Base-by-base conservation (phyloP, 2,888 invertebrate genomes). In the Drosophila fungiperda region DNA sequence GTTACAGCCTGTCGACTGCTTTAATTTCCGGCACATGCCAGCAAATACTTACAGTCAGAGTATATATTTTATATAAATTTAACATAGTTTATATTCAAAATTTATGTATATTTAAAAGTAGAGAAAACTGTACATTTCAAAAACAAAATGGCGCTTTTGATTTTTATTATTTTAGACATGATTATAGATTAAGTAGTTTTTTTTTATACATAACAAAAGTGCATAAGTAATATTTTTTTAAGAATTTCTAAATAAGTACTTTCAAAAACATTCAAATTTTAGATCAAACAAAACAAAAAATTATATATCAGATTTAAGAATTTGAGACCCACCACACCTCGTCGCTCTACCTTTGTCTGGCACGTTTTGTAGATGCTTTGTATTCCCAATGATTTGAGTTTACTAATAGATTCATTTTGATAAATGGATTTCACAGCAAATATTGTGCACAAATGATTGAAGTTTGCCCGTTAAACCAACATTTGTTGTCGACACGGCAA, bases 1-100 rank as follows among this genome's bases (percentile, higher is more conserved):
- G 50, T 50, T 58, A 26, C 38, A 64, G 72, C 23, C 77, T 66
- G 65, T 55, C 45, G 38, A 70, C 73, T 63, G 66, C 82, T 79
- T 87, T 84, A 84, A 87, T 84, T 85, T 84, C 77, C 88, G 80
- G 32, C 73, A 66, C 79, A 78, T 72, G 71, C 57, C 78, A 65
- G 58, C 40, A 67, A 72, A 80, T 60, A 42, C 82, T 40, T 68
- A 29, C 53, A 15, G 40, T 48, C 63, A 65, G 53, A 54, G 53
- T 48, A 55, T 9, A 50, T 42, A 36, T 42, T 32, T 50, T 20
- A 35, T 53, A 54, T 23, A 40, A 7, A n/a, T 38, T 12, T 26
- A 36, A 35, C 38, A 33, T 12, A 12, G 20, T 11, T 12, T 15
- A 11, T 3, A 36, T 48, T 15, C 33, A 26, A 17, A 7, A 15